These are phyloP conservation scores for Camptogramma bilineatum DNA, from an alignment of 2,888 invertebrate species.

Conservation along the genomic window DNA sequence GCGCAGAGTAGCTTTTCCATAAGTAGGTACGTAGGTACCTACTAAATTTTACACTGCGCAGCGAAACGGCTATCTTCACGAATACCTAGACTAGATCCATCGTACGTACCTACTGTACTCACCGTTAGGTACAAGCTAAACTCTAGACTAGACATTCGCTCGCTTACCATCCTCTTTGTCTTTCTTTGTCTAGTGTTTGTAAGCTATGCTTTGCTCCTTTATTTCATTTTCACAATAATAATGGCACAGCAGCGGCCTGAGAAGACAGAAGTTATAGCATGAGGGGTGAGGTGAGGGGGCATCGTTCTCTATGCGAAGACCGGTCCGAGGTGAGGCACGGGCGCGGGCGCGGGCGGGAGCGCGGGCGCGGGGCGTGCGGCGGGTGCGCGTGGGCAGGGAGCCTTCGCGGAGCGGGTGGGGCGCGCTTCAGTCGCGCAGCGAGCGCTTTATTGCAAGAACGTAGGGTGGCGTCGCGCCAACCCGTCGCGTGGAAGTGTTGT, in stretches of 20 bases:
- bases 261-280: conserved; percentile 63
- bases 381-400: conserved; percentile 65
- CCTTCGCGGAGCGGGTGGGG: conserved; percentile 66
- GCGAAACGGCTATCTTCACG: no score
- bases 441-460: conserved; percentile 79
- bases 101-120: no score
- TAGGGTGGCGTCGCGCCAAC: conserved; percentile 81
- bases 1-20: no score
- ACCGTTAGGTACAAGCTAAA: neutral
- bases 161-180: neutral
- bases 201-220: conserved; percentile 17
- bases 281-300: conserved; percentile 62
- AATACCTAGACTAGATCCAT: no score
- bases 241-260: conserved; percentile 46
- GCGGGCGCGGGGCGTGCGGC: conserved; percentile 54
- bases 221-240: conserved; percentile 32
- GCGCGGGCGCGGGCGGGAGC: conserved; percentile 54
- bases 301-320: conserved; percentile 75
- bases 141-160: neutral
- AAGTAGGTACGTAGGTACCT: no score
- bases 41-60: no score
- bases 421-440: conserved; percentile 81
- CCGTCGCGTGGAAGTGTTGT: conserved; percentile 83
- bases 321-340: conserved; percentile 65
- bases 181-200: conserved; percentile 6